phyloP scores from a whole-genome alignment of 2,797 vertebrate species.

The Naso thynnoides region DNA sequence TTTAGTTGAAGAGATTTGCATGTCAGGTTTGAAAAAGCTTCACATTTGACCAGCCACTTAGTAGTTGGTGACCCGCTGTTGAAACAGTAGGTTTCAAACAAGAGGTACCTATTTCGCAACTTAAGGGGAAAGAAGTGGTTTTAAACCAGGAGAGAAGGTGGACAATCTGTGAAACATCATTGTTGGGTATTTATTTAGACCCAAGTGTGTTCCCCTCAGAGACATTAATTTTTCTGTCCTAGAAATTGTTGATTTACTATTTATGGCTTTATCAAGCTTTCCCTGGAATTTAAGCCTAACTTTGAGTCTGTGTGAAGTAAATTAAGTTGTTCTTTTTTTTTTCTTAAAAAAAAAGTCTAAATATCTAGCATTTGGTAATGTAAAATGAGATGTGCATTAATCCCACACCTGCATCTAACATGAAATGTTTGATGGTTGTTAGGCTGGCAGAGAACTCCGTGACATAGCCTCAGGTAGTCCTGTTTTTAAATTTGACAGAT shows the following conservation, averaged over 20 bases:
- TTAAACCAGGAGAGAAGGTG: neutral
- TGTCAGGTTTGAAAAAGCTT: neutral
- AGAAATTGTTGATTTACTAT: neutral
- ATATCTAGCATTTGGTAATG: neutral
- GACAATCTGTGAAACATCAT: neutral
- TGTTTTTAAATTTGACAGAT: neutral
- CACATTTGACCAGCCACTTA: neutral
- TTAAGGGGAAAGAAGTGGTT: neutral
- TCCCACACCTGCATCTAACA: slow-evolving; percentile 2
- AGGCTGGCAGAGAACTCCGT: slow-evolving; percentile 8
- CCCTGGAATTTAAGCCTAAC: neutral
- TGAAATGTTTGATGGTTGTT: slow-evolving; percentile 10
- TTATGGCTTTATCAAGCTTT: neutral
- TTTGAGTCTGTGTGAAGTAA: neutral
- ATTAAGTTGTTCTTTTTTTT: neutral
- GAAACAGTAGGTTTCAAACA: neutral
- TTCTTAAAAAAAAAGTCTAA: neutral
- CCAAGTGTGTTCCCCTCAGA: neutral
- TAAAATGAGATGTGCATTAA: neutral
- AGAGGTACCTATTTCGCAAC: neutral
- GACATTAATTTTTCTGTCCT: neutral
- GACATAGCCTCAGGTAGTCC: neutral
- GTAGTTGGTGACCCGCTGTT: neutral
- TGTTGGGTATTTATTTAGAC: slow-evolving; percentile 1
- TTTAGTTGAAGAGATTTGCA: neutral